These are phyloP conservation scores for Calycopis cecrops DNA, from an alignment of 1,140 invertebrate genomes.

Conservation along the genomic window DNA sequence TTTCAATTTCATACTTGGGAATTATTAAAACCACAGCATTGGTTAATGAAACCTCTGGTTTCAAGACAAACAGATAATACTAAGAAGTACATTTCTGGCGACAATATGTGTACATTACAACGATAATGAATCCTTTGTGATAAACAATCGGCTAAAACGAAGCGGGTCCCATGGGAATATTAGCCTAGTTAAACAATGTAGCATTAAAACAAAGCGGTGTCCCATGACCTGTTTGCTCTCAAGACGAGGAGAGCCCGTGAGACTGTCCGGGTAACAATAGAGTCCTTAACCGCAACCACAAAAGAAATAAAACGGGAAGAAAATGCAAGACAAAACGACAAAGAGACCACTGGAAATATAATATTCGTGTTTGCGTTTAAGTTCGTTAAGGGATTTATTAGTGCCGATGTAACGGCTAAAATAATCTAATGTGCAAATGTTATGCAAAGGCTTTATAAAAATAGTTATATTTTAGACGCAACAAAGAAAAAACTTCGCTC, in stretches of 20 bases:
- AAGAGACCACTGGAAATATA: conserved; percentile 24
- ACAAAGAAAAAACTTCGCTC: no score
- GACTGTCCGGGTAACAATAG: conserved; percentile 46
- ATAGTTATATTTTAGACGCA: no score
- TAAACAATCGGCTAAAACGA: conserved; percentile 26
- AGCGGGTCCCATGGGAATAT: conserved; percentile 47
- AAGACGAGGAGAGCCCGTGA: conserved; percentile 47
- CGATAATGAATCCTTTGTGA: conserved; percentile 8
- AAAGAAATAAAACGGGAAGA: conserved; percentile 49
- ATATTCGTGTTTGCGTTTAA: conserved; percentile 26
- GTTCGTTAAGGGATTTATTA: no score
- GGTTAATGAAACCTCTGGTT: no score
- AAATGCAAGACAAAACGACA: conserved; percentile 47
- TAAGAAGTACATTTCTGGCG: no score
- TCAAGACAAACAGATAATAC: no score
- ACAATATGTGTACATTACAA: no score
- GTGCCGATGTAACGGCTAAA: no score
- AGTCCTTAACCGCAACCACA: conserved; percentile 47
- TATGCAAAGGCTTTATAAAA: no score
- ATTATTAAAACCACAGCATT: no score
- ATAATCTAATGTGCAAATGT: no score
- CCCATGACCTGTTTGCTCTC: conserved; percentile 51
- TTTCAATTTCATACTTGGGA: no score
- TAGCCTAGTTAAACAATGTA: conserved; percentile 56
- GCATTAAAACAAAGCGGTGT: conserved; percentile 46